phyloP scores from a whole-genome alignment of 2,888 invertebrate genomes.

The Meteorus colon region DNA sequence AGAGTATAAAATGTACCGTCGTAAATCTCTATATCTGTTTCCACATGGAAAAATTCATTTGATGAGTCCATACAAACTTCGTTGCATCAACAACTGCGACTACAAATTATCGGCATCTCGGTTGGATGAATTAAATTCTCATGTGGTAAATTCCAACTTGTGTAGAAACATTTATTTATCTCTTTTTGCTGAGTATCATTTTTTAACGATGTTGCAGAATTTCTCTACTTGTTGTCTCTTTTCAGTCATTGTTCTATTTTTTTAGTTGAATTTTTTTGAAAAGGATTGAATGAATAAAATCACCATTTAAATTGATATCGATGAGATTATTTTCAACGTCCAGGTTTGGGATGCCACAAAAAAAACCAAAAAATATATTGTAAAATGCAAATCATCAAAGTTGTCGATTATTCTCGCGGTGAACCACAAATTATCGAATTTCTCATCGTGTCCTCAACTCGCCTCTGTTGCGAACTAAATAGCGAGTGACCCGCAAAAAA shows the following conservation, averaged over 20 bases:
- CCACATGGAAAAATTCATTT: not conserved
- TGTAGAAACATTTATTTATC: not conserved
- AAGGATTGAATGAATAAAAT: not conserved
- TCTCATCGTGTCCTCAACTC: not conserved
- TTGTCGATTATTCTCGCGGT: not conserved
- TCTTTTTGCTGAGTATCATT: not conserved
- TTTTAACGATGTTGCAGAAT: not conserved
- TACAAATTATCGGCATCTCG: not conserved
- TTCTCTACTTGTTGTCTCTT: not conserved
- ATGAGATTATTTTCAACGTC: too few relatives aligned
- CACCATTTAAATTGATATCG: not conserved
- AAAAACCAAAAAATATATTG: not conserved
- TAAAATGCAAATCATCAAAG: conserved; percentile 4
- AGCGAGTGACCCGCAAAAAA: conserved; percentile 33
- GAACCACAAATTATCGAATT: conserved; percentile 22
- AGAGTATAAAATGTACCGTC: not conserved
- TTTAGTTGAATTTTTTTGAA: not conserved
- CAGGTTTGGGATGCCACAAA: not conserved
- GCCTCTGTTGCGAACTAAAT: conserved; percentile 23
- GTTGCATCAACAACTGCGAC: not conserved
- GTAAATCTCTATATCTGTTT: conserved; percentile 9
- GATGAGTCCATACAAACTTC: not conserved
- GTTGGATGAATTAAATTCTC: not conserved
- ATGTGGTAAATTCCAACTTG: not conserved
- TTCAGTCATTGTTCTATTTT: not conserved